These are phyloP conservation scores for Charina bottae DNA, from an alignment of 2,113 vertebrate genomes.

Conservation along the genomic window DNA sequence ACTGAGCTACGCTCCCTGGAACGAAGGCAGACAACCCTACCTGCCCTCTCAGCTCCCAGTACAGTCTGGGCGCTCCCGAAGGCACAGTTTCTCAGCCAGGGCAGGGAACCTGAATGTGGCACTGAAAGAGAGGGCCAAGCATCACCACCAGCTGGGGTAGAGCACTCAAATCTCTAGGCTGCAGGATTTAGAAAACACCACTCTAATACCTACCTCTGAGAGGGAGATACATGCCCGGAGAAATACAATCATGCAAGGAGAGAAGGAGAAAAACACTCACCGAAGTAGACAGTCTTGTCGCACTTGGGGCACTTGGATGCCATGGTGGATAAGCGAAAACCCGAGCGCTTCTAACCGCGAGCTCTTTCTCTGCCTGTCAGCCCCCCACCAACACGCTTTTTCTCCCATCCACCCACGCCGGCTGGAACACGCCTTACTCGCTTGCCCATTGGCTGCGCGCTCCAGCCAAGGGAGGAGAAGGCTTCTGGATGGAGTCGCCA, in stretches of 20 bases:
- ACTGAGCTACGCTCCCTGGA: background rate
- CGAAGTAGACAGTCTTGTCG: slow-evolving; percentile 95
- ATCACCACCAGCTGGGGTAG: background rate
- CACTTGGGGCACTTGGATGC: slow-evolving; percentile 95
- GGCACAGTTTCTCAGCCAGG: background rate
- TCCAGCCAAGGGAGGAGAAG: slow-evolving; percentile 41
- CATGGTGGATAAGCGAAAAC: slow-evolving; percentile 70
- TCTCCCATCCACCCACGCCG: slow-evolving; percentile 25
- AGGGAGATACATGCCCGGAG: background rate
- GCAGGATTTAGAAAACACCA: background rate
- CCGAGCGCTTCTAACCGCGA: background rate
- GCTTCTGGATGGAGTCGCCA: slow-evolving; percentile 11
- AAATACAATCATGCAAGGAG: background rate
- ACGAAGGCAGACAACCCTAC: background rate
- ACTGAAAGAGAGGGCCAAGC: background rate
- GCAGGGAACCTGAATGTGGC: background rate
- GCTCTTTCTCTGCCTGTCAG: background rate
- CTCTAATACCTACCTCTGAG: background rate
- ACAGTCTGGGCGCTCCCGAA: background rate
- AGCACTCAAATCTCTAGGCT: background rate
- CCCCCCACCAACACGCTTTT: background rate
- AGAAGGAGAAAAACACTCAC: slow-evolving; percentile 71
- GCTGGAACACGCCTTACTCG: slow-evolving; percentile 29
- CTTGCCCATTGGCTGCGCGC: slow-evolving; percentile 55
- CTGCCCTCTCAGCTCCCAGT: background rate